Evolutionary conservation across 2,113 vertebrate genomes (phyloP), one percentile per base, ranked within the genome.

Genomic region (Centropus bengalensis): DNA sequence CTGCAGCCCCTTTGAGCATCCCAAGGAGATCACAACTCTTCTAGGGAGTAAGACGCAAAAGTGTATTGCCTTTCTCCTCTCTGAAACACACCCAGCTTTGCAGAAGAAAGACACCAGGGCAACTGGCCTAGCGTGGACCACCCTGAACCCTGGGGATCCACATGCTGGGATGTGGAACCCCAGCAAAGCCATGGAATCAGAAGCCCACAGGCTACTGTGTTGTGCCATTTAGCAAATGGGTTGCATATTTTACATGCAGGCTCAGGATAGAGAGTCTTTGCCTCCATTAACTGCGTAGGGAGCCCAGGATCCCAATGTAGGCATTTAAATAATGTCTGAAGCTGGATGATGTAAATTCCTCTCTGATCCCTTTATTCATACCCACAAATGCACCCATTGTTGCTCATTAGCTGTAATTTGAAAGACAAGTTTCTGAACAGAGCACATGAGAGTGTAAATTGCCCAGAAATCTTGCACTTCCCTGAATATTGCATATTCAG

Each of bases 301-400:
- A 83, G 59, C 23, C 42, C 51, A 69, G 17, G 30, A 80, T 66
- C 21, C n/a, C 30, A 14, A 4, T 55, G 13, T 9, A 63, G 55
- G 63, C 21, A 82, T 88, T 82, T 55, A 63, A 91, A 84, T 70
- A 69, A 62, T 27, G 22, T 76, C 84, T 80, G 88, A 86, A 88
- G 27, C 64, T 38, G 59, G 33, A 26, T 63, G 68, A 81, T 82
- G n/a, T 45, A 73, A 91, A 90, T 94, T 94, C 88, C 38, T 83
- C 51, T 77, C 55, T 69, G 68, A 88, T 86, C 59, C 33, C 47
- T 70, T 89, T 59, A 95, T 91, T 94, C 93, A 88, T 66, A 55
- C 22, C 45, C 79, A 88, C 32, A 88, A 96, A 95, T 63, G 63
- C 75, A 88, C 36, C 49, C 64, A 80, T 71, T 83, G 76, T 63